Conservation (phyloP, 2,797 vertebrate species). For the Vipera latastei region DNA sequence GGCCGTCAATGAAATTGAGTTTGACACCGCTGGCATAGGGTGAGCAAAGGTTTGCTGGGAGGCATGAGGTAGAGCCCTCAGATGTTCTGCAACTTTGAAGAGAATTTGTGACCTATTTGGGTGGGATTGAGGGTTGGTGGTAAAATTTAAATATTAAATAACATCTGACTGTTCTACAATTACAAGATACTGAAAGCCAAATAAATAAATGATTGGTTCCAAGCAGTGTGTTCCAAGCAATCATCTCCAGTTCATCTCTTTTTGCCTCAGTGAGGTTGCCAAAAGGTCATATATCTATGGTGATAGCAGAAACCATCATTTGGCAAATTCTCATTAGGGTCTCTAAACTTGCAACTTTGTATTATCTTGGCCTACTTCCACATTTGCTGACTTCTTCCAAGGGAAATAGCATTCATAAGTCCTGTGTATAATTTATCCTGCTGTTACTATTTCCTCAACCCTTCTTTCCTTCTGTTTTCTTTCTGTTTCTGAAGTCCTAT, state of each 20-base stretch:
- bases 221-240: neutral
- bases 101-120: neutral
- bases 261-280: neutral
- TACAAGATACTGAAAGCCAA: neutral
- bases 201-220: neutral
- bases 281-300: neutral
- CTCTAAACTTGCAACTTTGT: neutral
- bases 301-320: neutral
- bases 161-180: neutral
- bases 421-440: neutral
- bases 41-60: neutral
- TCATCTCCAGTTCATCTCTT: neutral
- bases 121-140: neutral
- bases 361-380: neutral
- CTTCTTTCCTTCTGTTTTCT: neutral
- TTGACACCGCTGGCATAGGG: neutral
- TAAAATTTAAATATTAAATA: neutral
- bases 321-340: neutral
- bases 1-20: too few species aligned
- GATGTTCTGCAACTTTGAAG: neutral
- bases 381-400: neutral
- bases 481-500: neutral
- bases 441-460: neutral
- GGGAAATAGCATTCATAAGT: neutral
- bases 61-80: neutral